Evolutionary conservation across 2,113 vertebrate species (phyloP).

Genomic region (Tringa solitaria): DNA sequence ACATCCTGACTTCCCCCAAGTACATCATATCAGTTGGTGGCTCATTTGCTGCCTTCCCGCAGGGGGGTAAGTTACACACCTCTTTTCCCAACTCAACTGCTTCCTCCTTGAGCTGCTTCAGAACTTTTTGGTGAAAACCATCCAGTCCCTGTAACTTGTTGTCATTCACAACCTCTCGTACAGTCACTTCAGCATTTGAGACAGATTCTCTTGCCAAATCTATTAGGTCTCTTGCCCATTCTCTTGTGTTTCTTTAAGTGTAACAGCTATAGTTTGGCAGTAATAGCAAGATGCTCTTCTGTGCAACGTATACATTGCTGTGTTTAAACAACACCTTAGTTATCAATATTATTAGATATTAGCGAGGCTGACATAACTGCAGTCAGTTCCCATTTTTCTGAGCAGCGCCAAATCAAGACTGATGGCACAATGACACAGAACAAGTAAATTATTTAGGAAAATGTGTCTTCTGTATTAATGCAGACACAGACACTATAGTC

Average conservation of each 20-base stretch:
- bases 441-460: background rate
- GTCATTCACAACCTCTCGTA: background rate
- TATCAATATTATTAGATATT: background rate
- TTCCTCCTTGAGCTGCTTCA: background rate
- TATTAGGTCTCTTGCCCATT: background rate
- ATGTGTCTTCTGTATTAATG: background rate
- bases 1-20: background rate
- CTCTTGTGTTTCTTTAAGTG: background rate
- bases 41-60: background rate
- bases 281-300: background rate
- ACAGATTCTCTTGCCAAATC: background rate
- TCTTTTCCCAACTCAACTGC: background rate
- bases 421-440: background rate
- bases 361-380: background rate
- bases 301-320: background rate
- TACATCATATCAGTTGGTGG: accelerated
- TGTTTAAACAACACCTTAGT: background rate
- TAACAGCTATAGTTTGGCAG: background rate
- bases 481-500: background rate
- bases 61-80: background rate
- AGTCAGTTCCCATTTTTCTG: background rate
- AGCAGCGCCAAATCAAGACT: background rate
- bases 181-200: background rate
- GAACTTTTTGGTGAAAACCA: background rate
- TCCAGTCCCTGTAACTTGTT: background rate